These are phyloP conservation scores for Drosophila peninsularis DNA, from an alignment of 2,888 invertebrate species.

Conservation along the genomic window DNA sequence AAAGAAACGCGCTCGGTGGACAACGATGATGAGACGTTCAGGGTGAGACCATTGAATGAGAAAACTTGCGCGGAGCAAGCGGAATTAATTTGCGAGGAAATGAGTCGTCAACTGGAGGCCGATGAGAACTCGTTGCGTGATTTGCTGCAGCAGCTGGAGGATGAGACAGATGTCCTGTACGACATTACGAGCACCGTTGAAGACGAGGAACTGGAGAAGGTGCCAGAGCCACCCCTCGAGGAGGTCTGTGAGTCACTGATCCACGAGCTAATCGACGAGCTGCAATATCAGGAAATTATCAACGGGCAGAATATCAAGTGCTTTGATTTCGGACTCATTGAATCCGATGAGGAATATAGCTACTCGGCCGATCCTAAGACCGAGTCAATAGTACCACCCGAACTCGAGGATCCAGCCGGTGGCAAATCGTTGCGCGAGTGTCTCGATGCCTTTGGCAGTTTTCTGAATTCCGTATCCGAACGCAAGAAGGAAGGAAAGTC, in stretches of 20 bases:
- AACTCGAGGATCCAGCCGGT: slow-evolving; percentile 48
- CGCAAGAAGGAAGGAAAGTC: slow-evolving; percentile 14
- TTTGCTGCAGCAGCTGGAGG: slow-evolving; percentile 69
- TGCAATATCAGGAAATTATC: slow-evolving; percentile 34
- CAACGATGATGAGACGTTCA: slow-evolving; percentile 9
- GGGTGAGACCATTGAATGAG: slow-evolving; percentile 1
- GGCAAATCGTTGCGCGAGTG: slow-evolving; percentile 69
- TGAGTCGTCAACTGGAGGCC: slow-evolving; percentile 45
- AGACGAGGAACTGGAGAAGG: slow-evolving; percentile 12
- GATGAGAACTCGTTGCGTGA: slow-evolving; percentile 64
- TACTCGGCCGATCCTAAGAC: slow-evolving; percentile 47
- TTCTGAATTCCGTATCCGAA: slow-evolving; percentile 31
- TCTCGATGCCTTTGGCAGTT: slow-evolving; percentile 56
- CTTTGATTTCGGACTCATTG: slow-evolving; percentile 62
- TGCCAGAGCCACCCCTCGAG: slow-evolving; percentile 28
- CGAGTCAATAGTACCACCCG: slow-evolving; percentile 30
- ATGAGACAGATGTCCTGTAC: slow-evolving; percentile 53
- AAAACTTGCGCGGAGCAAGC: slow-evolving; percentile 41
- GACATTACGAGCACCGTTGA: slow-evolving; percentile 42
- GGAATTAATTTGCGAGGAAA: slow-evolving; percentile 35
- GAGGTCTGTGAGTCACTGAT: slow-evolving; percentile 52
- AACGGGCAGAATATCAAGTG: slow-evolving; percentile 38
- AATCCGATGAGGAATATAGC: slow-evolving; percentile 70
- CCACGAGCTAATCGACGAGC: slow-evolving; percentile 55
- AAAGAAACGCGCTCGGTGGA: background rate